Conservation (phyloP, 1,140 invertebrate species). For the Drosophila lacteicornis region DNA sequence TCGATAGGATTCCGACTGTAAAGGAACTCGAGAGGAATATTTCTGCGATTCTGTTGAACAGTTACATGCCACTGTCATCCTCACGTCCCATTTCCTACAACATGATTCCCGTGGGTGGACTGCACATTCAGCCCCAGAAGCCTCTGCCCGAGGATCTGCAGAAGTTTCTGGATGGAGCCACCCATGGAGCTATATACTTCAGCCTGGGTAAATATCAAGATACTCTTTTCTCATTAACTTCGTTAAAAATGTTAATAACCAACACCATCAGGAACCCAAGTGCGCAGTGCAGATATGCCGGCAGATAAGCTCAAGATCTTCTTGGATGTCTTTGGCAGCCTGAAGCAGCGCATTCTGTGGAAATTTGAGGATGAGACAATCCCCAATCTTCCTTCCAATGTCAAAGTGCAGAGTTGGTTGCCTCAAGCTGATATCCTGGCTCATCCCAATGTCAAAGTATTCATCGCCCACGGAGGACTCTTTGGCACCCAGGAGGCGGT, state of each 20-base stretch:
- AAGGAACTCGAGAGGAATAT: slow-evolving; percentile 85
- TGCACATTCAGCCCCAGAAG: slow-evolving; percentile 84
- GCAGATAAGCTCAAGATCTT: slow-evolving; percentile 85
- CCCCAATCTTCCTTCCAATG: slow-evolving; percentile 86
- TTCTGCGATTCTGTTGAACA: slow-evolving; percentile 86
- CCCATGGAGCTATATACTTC: slow-evolving; percentile 87
- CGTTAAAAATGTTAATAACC: background rate
- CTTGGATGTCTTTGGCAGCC: slow-evolving; percentile 85
- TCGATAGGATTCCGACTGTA: slow-evolving; percentile 71
- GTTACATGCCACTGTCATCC: slow-evolving; percentile 84
- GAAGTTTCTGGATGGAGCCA: slow-evolving; percentile 83
- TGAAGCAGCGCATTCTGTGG: slow-evolving; percentile 88
- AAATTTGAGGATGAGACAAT: slow-evolving; percentile 87
- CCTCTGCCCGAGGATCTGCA: slow-evolving; percentile 75
- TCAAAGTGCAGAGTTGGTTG: slow-evolving; percentile 87
- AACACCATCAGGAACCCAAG: background rate
- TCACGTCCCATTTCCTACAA: slow-evolving; percentile 84
- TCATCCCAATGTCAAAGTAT: slow-evolving; percentile 87
- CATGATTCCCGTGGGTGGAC: slow-evolving; percentile 86
- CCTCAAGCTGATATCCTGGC: slow-evolving; percentile 88
- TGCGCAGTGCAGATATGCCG: slow-evolving; percentile 76
- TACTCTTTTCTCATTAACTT: no score
- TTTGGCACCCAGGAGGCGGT: slow-evolving; percentile 87
- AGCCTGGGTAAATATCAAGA: slow-evolving; percentile 84
- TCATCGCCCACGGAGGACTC: slow-evolving; percentile 88